These are phyloP conservation scores for Aethina tumida DNA, from an alignment of 1,140 invertebrate genomes.

Conservation along the genomic window DNA sequence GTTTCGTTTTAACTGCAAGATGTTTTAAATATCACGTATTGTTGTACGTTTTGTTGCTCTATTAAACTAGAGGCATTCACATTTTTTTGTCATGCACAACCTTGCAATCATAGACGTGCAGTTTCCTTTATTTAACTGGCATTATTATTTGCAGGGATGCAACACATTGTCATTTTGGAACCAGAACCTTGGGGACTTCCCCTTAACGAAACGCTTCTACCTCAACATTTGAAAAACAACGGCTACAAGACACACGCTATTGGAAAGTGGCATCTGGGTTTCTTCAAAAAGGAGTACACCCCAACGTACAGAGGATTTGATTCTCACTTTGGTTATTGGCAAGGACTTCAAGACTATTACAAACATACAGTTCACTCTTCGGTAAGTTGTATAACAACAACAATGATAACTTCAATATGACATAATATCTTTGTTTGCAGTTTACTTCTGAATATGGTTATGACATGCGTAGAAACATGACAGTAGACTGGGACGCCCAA, in stretches of 20 bases:
- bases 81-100: no score
- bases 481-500: constrained; percentile 43
- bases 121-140: no score
- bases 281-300: constrained; percentile 56
- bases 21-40: no score
- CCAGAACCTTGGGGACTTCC: constrained; percentile 64
- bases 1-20: no score
- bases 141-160: constrained; percentile 52
- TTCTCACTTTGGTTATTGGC: constrained; percentile 74
- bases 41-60: no score
- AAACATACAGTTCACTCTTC: constrained; percentile 52
- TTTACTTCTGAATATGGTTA: constrained; percentile 41
- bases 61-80: no score
- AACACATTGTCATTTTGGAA: constrained; percentile 65
- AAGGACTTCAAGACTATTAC: constrained; percentile 76
- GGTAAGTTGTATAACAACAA: constrained; percentile 33
- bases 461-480: constrained; percentile 57
- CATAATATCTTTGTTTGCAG: constrained; percentile 20
- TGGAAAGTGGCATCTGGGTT: constrained; percentile 86
- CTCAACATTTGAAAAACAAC: constrained; percentile 60
- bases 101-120: no score
- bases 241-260: constrained; percentile 78
- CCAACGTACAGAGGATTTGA: constrained; percentile 77
- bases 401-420: not conserved
- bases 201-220: constrained; percentile 53